phyloP scores from a whole-genome alignment of 2,113 vertebrate species.

The Furnarius figulus region DNA sequence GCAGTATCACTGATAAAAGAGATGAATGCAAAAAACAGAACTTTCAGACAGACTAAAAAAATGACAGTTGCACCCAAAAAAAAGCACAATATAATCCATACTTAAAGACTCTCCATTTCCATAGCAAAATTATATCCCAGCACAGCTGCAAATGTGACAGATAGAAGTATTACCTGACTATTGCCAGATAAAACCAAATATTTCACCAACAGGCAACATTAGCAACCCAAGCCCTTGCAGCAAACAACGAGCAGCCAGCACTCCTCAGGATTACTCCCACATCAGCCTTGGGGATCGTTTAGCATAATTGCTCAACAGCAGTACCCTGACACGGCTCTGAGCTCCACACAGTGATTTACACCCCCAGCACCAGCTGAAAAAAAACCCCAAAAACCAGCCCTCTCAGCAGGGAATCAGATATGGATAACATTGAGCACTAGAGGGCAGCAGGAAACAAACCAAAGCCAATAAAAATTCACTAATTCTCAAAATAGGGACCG shows the following conservation, averaged over 20 bases:
- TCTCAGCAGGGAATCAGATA: not conserved
- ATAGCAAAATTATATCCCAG: not conserved
- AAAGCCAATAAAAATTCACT: not conserved
- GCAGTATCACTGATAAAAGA: not conserved
- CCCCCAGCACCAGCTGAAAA: not conserved
- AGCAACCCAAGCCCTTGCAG: not conserved
- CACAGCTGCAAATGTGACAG: not conserved
- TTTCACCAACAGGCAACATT: not conserved
- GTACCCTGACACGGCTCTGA: not conserved
- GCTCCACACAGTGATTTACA: not conserved
- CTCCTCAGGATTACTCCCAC: not conserved
- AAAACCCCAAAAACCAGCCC: too few relatives aligned
- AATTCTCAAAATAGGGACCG: not conserved
- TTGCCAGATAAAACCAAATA: not conserved
- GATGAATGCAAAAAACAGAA: not conserved
- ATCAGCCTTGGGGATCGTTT: not conserved
- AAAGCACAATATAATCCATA: not conserved
- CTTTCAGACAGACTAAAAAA: not conserved
- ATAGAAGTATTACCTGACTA: not conserved
- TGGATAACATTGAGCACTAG: not conserved
- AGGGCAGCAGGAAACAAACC: conserved; percentile 59
- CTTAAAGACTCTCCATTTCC: not conserved
- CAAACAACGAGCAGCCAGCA: not conserved
- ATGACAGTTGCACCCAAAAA: not conserved
- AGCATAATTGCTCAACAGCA: not conserved